Percentiles rank a stretch among this genome's conserved stretches.
These are phyloP conservation scores for Metalampra italica DNA, from an alignment of 2,888 invertebrate species.

Conservation along the genomic window DNA sequence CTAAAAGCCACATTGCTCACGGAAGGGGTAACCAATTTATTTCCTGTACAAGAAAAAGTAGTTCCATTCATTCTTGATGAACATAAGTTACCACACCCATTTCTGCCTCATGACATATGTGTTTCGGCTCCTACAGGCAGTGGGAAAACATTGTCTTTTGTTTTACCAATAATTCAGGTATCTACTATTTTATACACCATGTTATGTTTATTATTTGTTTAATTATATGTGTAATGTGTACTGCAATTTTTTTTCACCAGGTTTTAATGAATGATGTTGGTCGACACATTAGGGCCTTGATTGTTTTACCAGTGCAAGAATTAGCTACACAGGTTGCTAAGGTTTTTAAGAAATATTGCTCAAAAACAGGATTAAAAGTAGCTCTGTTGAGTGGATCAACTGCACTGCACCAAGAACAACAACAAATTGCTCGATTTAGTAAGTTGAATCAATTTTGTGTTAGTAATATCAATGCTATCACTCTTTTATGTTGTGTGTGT, in stretches of 20 bases:
- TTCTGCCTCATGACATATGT: constrained; percentile 93
- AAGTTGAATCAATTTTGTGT: constrained; percentile 21
- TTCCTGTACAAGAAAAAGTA: constrained; percentile 90
- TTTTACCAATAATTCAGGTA: constrained; percentile 92
- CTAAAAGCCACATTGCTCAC: constrained; percentile 81
- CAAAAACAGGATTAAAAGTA: constrained; percentile 83
- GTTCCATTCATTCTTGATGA: constrained; percentile 86
- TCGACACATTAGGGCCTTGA: constrained; percentile 86
- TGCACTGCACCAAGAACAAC: constrained; percentile 83
- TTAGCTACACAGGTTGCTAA: constrained; percentile 92
- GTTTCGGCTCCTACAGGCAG: constrained; percentile 98
- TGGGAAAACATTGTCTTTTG: constrained; percentile 97
- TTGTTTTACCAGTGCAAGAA: constrained; percentile 96
- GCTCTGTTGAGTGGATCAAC: constrained; percentile 84
- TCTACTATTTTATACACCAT: constrained; percentile 1
- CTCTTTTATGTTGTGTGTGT: too few relatives aligned
- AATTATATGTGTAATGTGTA: too few relatives aligned
- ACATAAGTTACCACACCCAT: constrained; percentile 75
- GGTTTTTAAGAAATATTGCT: constrained; percentile 86
- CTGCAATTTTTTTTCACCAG: constrained; percentile 38
- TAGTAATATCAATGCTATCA: background rate
- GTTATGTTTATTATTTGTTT: too few relatives aligned
- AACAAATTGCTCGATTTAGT: constrained; percentile 77
- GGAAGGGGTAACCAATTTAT: constrained; percentile 87
- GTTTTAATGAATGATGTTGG: constrained; percentile 80